A percentile compares a stretch with the other conserved stretches of the same genome.
Evolutionary conservation across 2,113 vertebrate genomes (phyloP).

Genomic region (Aphyosemion australe): DNA sequence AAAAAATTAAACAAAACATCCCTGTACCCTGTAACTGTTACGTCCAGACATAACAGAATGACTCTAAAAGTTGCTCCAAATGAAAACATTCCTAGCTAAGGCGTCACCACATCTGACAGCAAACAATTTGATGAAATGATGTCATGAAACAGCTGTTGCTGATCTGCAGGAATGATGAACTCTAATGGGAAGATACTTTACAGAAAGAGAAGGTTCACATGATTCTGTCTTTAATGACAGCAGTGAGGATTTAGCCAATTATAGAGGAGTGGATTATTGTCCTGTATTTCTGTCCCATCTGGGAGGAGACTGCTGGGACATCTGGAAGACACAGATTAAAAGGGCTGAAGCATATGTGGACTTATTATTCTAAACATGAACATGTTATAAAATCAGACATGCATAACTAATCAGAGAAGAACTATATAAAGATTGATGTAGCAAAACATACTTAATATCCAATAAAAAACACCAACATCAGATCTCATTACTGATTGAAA

Average conservation of each 20-base stretch:
- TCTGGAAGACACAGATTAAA: conserved; percentile 12
- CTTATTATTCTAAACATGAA: conserved; percentile 36
- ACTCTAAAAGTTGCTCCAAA: too few relatives aligned
- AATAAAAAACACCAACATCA: conserved; percentile 20
- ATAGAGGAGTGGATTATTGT: conserved; percentile 32
- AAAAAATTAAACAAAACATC: too few relatives aligned
- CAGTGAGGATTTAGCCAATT: conserved; percentile 28
- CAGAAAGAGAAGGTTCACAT: conserved; percentile 31
- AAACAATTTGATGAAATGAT: conserved; percentile 33
- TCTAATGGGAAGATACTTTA: conserved; percentile 35
- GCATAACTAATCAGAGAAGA: conserved; percentile 21
- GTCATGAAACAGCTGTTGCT: conserved; percentile 48
- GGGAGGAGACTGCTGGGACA: conserved; percentile 32
- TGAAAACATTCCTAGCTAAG: too few relatives aligned
- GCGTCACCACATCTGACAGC: too few relatives aligned
- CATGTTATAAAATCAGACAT: conserved; percentile 24
- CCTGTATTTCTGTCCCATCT: conserved; percentile 25
- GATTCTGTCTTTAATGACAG: conserved; percentile 30
- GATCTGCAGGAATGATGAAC: conserved; percentile 39
- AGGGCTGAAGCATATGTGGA: background rate
- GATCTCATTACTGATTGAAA: conserved; percentile 54
- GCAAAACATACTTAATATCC: conserved; percentile 25
- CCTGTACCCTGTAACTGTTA: too few relatives aligned
- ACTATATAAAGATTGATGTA: conserved; percentile 1
- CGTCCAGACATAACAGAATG: too few relatives aligned